Conservation (phyloP, 2,888 invertebrate genomes). For the Phaonia tiefii region DNA sequence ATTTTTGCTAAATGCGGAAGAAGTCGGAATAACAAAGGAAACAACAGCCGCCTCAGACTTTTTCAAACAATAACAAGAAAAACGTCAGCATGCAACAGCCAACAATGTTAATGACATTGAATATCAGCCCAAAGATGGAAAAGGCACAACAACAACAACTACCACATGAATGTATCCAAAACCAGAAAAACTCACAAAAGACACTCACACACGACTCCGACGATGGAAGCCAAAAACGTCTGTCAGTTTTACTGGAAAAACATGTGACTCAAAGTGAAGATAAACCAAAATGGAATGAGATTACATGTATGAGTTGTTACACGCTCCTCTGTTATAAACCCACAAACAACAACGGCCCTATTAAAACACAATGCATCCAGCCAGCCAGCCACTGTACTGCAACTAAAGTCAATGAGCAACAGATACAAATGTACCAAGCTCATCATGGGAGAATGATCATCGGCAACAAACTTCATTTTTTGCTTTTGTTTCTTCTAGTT, state of each 20-base stretch:
- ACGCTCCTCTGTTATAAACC: slow-evolving; percentile 28
- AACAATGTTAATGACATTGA: slow-evolving; percentile 66
- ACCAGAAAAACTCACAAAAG: slow-evolving; percentile 14
- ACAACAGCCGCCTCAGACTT: slow-evolving; percentile 29
- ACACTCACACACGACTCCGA: too few relatives aligned
- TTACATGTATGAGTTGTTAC: slow-evolving; percentile 7
- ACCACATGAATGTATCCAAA: slow-evolving; percentile 4
- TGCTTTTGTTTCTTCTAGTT: too few relatives aligned
- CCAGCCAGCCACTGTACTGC: slow-evolving; percentile 1
- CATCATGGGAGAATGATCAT: slow-evolving; percentile 19
- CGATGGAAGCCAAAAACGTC: background rate
- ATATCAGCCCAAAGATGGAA: slow-evolving; percentile 38
- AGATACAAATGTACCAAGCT: slow-evolving; percentile 53
- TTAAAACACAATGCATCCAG: slow-evolving; percentile 33
- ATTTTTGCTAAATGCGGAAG: slow-evolving; percentile 60
- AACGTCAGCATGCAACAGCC: slow-evolving; percentile 60
- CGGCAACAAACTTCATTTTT: background rate
- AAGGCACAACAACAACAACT: slow-evolving; percentile 10
- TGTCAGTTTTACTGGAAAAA: background rate
- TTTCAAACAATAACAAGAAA: slow-evolving; percentile 34
- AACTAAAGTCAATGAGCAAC: slow-evolving; percentile 5
- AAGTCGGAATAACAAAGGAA: slow-evolving; percentile 41
- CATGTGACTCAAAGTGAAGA: background rate
- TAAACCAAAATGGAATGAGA: slow-evolving; percentile 11
- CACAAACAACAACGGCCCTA: slow-evolving; percentile 35